Conservation (phyloP, 2,113 vertebrate species). For the Hemichromis elongatus region DNA sequence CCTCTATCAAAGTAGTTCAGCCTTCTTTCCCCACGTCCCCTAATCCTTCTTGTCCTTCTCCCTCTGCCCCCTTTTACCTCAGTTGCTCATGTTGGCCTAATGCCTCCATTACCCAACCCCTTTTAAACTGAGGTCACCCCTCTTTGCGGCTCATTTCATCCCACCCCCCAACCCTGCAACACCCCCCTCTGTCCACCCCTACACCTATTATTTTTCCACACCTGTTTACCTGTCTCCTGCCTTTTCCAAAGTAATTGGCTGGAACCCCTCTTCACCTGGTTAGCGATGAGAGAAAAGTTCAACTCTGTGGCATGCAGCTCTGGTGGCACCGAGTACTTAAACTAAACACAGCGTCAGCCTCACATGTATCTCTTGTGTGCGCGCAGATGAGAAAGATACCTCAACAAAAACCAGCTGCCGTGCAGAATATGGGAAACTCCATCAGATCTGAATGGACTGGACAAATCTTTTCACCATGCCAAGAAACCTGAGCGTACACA, state of each 20-base stretch:
- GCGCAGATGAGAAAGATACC: constrained; percentile 65
- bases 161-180: background rate
- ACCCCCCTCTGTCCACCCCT: background rate
- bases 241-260: constrained; percentile 38
- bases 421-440: constrained; percentile 82
- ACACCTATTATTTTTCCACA: background rate
- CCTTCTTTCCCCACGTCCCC: constrained; percentile 30
- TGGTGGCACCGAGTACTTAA: constrained; percentile 71
- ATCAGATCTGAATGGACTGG: constrained; percentile 79
- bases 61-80: constrained; percentile 36
- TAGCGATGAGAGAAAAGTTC: constrained; percentile 62
- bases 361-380: constrained; percentile 17
- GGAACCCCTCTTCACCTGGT: constrained; percentile 75
- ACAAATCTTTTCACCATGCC: constrained; percentile 82
- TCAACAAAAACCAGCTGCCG: constrained; percentile 65
- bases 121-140: constrained; percentile 54
- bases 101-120: constrained; percentile 22
- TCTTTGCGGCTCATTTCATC: constrained; percentile 41
- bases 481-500: constrained; percentile 81
- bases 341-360: constrained; percentile 47
- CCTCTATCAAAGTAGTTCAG: constrained; percentile 48
- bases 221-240: constrained; percentile 41
- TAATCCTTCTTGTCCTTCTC: constrained; percentile 46
- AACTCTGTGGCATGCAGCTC: constrained; percentile 79
- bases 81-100: constrained; percentile 26